Base-by-base conservation (phyloP, 2,888 invertebrate species). In the Agrotis clavis region DNA sequence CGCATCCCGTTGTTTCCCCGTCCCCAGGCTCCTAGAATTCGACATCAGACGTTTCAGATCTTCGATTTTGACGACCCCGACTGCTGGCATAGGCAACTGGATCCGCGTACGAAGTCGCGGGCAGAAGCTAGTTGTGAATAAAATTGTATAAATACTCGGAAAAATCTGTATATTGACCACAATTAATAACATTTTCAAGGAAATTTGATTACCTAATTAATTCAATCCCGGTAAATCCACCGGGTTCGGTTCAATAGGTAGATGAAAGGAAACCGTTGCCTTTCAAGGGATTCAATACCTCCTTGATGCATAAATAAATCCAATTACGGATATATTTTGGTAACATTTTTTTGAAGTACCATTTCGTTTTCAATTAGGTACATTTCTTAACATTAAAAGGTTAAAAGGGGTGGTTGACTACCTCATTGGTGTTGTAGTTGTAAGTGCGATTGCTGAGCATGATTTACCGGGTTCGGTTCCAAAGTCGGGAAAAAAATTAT, bases 261-360 rank as follows among this genome's bases (percentile, higher is more conserved):
- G 72, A 65, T 78, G 57, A 78, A 78, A 82, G 61, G 53, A 59
- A 59, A 78, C 41, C 25, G 45, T 63, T 50, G n/a, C 83, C 79
- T 71, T 82, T 71, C 45, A 63, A 64, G n/a, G 45, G 53, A 41
- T 62, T 59, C 54, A 62, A 83, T 83, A 51, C 56, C 61, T 56
- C 51, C 47, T 83, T 74, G 67, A 83, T 73, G 41, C 57, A 66
- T 74, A 74, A 67, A 67, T 67, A 57, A 67, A 67, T 57, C 81
- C 67, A 79, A 79, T 80, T 79, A 79, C 19, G 11, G n/a, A 41
- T 30, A 62, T 66, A 78, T 56, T 60, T 61, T 53, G 48, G 19
- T 50, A 47, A 25, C 9, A 47, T 82, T 70, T 61, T 48, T 50
- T 56, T 64, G 13, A 48, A 64, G 18, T 11, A 56, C 60, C 48